A percentile compares a stretch with the other conserved stretches of the same genome.
Evolutionary conservation across 2,797 vertebrate genomes (phyloP).

Genomic region (Megaceryle alcyon): DNA sequence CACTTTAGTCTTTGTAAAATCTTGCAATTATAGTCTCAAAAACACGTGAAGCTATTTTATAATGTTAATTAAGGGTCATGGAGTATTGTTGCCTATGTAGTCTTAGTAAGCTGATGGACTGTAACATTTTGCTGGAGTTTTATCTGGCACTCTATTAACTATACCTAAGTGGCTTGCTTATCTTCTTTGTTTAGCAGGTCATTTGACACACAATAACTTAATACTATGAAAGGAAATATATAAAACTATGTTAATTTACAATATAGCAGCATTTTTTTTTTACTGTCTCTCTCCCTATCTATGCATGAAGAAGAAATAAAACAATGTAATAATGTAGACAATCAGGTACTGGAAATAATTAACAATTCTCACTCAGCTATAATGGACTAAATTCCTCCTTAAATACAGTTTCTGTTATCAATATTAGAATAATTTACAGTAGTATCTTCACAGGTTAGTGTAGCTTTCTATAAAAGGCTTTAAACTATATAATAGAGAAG

Average conservation of each 20-base stretch:
- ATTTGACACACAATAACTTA: constrained; percentile 48
- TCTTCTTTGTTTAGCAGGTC: constrained; percentile 56
- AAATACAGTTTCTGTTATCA: background rate
- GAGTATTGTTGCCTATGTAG: constrained; percentile 1
- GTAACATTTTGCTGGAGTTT: background rate
- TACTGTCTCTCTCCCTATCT: background rate
- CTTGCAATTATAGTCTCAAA: constrained; percentile 36
- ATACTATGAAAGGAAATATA: background rate
- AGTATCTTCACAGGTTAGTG: background rate
- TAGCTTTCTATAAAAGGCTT: background rate
- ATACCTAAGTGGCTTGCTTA: constrained; percentile 25
- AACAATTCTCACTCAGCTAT: background rate
- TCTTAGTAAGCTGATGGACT: background rate
- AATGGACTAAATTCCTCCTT: background rate
- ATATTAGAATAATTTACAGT: background rate
- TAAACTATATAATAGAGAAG: background rate
- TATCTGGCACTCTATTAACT: constrained; percentile 39
- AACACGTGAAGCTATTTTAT: constrained; percentile 51
- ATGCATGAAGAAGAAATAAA: background rate
- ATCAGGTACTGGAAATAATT: background rate
- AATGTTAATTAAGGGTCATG: constrained; percentile 62
- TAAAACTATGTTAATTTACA: background rate
- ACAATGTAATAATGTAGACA: background rate
- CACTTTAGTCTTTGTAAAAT: constrained; percentile 26
- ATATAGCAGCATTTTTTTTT: background rate